A percentile compares a stretch with the other conserved stretches of the same genome.
Evolutionary conservation across 1,140 invertebrate genomes (phyloP).

Genomic region (Drosophila tsacasi): DNA sequence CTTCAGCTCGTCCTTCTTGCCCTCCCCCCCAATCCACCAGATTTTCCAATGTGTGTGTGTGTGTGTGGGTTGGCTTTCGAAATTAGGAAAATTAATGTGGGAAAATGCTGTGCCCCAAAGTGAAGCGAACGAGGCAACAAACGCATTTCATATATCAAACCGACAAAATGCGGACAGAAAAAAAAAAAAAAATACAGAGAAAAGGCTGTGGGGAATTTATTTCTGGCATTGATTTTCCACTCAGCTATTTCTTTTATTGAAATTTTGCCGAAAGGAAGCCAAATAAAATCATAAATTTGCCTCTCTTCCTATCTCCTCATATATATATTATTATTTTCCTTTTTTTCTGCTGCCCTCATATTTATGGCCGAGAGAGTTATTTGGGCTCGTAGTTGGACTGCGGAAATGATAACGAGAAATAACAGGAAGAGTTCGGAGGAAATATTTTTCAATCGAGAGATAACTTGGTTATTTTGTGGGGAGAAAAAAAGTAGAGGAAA

Average conservation of each 20-base stretch:
- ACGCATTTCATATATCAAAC: conserved; percentile 70
- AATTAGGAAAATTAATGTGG: conserved; percentile 85
- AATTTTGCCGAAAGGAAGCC: conserved; percentile 20
- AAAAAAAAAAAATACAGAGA: background rate
- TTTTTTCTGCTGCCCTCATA: conserved; percentile 12
- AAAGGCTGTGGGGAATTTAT: conserved; percentile 22
- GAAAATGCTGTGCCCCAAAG: conserved; percentile 73
- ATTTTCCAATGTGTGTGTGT: conserved; percentile 2
- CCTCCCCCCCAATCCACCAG: background rate
- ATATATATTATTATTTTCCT: background rate
- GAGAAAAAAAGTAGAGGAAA: background rate
- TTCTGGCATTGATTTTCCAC: conserved; percentile 47
- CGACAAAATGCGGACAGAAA: conserved; percentile 5
- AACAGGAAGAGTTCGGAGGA: conserved; percentile 21
- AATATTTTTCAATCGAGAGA: conserved; percentile 15
- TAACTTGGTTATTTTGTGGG: background rate
- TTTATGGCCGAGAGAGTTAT: conserved; percentile 29
- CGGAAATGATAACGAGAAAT: conserved; percentile 40
- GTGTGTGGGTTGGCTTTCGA: conserved; percentile 63
- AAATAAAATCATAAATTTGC: conserved; percentile 47
- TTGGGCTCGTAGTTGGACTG: conserved; percentile 17
- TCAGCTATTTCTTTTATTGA: conserved; percentile 42
- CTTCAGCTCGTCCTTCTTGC: background rate
- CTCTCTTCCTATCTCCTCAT: background rate
- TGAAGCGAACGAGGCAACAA: conserved; percentile 57